Evolutionary conservation across 2,797 vertebrate genomes (phyloP), one percentile per base, ranked within the genome.

Genomic region (Strix occidentalis): DNA sequence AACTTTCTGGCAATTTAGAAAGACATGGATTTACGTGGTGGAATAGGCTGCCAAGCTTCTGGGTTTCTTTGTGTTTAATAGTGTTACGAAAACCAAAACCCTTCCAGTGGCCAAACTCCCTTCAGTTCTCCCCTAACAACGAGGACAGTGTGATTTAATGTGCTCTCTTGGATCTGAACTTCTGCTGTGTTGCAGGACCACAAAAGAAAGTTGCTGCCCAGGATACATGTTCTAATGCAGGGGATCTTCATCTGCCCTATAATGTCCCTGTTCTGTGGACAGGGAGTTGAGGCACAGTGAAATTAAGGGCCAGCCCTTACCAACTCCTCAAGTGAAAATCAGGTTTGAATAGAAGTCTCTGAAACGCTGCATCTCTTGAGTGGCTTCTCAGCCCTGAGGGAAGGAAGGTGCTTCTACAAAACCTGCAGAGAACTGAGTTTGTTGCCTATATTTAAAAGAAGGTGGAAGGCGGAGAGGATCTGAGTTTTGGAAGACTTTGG

Each of bases 11-110:
- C 76, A 70, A 72, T 78, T 88, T 61, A 82, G 54, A 69, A 96
- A 84, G 74, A 66, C 17, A 7, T 69, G 77, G 80, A 63, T 92
- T 94, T 97, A 93, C 88, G 72, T 93, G 87, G 72, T 77, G 39
- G 35, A 81, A 53, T 28, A 78, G 35, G 33, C 93, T 96, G 94
- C 93, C 93, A 97, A 94, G 81, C 84, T 95, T 82, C 81, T 79
- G 92, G 46, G 43, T 92, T 94, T 89, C 95, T 96, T 96, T 97
- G 92, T 95, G 45, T 92, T 95, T 79, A 90, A 57, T 60, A 89
- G 43, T 56, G 77, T 90, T 94, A 80, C 1, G 11, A 94, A 95
- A 96, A 93, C 61, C 82, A 95, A 92, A 96, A 91, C 63, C 66
- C 31, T 56, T 84, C 54, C 60, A 87, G 70, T 79, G 75, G 86